Evolutionary conservation across 2,797 vertebrate species (phyloP).

Genomic region (Hybognathus amarus): DNA sequence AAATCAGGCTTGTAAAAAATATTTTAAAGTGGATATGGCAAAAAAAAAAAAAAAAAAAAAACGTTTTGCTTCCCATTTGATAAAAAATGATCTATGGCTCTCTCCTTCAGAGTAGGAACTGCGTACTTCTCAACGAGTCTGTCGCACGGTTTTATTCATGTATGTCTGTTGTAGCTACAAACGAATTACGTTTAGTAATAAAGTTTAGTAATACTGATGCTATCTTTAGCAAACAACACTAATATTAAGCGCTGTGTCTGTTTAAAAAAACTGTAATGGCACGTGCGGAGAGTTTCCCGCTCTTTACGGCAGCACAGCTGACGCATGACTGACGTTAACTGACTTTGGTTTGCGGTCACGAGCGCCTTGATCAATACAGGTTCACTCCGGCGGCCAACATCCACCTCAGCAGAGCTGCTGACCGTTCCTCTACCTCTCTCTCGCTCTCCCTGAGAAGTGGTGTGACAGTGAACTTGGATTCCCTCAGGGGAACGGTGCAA

Average conservation of each 20-base stretch:
- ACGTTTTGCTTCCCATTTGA: no score
- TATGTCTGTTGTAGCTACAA: background rate
- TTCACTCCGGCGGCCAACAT: background rate
- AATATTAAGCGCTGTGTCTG: background rate
- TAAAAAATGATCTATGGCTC: background rate
- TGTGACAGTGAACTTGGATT: constrained; percentile 68
- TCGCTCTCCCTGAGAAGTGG: constrained; percentile 52
- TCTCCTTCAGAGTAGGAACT: background rate
- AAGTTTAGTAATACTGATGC: background rate
- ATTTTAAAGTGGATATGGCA: background rate
- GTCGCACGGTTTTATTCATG: background rate
- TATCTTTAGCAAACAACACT: background rate
- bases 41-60: background rate
- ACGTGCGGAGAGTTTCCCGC: background rate
- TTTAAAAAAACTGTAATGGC: background rate
- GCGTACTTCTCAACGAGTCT: background rate
- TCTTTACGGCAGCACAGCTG: background rate
- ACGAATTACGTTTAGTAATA: background rate
- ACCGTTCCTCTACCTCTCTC: constrained; percentile 22
- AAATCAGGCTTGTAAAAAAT: background rate
- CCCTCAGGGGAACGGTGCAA: constrained; percentile 66
- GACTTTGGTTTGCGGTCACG: constrained; percentile 6
- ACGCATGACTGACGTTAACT: constrained; percentile 14
- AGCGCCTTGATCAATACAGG: background rate
- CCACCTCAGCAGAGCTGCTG: constrained; percentile 35